Conservation (phyloP, 2,113 vertebrate species). For the Crotophaga sulcirostris region DNA sequence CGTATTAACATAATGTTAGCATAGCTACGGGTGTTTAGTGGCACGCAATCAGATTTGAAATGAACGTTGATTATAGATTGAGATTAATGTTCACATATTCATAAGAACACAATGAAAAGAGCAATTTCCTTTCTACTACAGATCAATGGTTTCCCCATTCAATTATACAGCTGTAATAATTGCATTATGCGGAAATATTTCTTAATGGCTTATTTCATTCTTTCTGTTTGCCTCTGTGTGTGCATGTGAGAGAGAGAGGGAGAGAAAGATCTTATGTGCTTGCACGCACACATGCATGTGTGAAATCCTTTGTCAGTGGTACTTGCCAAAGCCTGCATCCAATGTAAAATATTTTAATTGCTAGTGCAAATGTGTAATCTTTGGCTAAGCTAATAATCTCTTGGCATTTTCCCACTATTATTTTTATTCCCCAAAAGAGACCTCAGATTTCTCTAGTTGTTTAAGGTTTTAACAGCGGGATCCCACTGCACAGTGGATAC, state of each 20-base stretch:
- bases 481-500: neutral
- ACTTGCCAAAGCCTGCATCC: constrained; percentile 74
- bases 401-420: constrained; percentile 57
- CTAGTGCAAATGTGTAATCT: constrained; percentile 71
- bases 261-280: constrained; percentile 10
- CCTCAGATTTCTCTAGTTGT: constrained; percentile 42
- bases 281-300: constrained; percentile 26
- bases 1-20: constrained; percentile 87
- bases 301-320: constrained; percentile 76
- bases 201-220: constrained; percentile 87
- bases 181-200: constrained; percentile 90
- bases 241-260: neutral
- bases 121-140: constrained; percentile 97
- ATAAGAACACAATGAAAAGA: constrained; percentile 95
- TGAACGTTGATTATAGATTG: constrained; percentile 90
- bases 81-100: constrained; percentile 93
- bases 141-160: constrained; percentile 99
- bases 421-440: constrained; percentile 52
- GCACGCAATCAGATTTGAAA: constrained; percentile 87
- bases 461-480: constrained; percentile 34
- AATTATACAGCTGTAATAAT: constrained; percentile 99
- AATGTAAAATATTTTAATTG: constrained; percentile 79
- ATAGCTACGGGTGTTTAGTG: constrained; percentile 82
- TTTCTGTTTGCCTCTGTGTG: constrained; percentile 71
- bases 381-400: constrained; percentile 74